Conservation (phyloP, 2,113 vertebrate genomes). For the Cyanoliseus patagonus region DNA sequence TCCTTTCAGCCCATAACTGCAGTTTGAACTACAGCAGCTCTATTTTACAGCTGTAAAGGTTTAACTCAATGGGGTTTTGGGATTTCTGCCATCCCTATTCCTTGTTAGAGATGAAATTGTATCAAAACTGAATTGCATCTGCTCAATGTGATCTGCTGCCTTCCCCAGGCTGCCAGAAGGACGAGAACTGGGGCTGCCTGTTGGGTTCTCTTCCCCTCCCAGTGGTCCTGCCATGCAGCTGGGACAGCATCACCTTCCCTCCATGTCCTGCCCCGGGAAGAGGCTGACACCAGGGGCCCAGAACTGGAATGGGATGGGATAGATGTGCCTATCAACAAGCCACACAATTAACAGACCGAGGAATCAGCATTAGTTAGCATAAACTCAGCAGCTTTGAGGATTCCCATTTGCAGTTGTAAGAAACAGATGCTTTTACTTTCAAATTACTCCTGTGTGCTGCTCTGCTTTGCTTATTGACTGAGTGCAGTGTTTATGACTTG, state of each 20-base stretch:
- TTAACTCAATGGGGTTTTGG: accelerated
- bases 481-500: accelerated
- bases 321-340: accelerated
- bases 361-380: not conserved
- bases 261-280: accelerated
- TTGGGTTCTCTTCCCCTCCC: not conserved
- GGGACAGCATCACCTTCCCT: accelerated
- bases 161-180: not conserved
- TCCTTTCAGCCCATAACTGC: accelerated
- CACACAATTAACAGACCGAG: accelerated
- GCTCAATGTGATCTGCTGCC: not conserved
- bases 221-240: accelerated
- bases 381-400: not conserved
- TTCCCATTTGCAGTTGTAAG: not conserved
- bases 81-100: not conserved
- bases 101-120: accelerated
- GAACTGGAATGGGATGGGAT: accelerated
- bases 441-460: not conserved
- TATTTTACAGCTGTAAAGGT: not conserved
- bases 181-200: accelerated
- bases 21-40: not conserved
- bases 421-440: not conserved
- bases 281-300: not conserved
- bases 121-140: accelerated
- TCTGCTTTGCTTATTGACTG: not conserved